A percentile compares a stretch with the other conserved stretches of the same genome.
Conservation (phyloP, 2,888 invertebrate genomes). For the Amorpha juglandis region DNA sequence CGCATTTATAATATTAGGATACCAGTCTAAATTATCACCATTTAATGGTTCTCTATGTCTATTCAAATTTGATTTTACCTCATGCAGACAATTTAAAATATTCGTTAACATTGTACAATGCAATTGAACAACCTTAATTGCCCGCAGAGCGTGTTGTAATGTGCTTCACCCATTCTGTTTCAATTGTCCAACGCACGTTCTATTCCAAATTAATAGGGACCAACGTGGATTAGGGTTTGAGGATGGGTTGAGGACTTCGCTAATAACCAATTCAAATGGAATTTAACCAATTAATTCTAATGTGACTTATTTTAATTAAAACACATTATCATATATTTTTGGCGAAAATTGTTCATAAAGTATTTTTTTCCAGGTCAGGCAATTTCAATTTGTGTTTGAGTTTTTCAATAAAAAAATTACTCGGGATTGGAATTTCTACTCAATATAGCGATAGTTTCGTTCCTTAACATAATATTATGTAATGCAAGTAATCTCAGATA, state of each 20-base stretch:
- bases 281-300: slow-evolving; percentile 56
- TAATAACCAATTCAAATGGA: slow-evolving; percentile 59
- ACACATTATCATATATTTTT: slow-evolving; percentile 3
- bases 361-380: neutral
- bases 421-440: neutral
- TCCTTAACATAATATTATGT: too few species aligned
- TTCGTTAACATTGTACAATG: slow-evolving; percentile 52
- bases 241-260: slow-evolving; percentile 57
- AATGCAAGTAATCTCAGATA: too few species aligned
- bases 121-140: slow-evolving; percentile 69
- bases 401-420: too few species aligned
- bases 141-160: slow-evolving; percentile 70
- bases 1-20: too few species aligned
- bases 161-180: slow-evolving; percentile 61
- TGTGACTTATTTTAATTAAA: slow-evolving; percentile 30
- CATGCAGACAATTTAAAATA: slow-evolving; percentile 50
- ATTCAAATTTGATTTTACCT: slow-evolving; percentile 31
- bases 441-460: too few species aligned
- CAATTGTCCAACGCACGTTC: slow-evolving; percentile 69
- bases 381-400: too few species aligned
- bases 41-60: neutral
- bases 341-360: neutral
- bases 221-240: slow-evolving; percentile 57
- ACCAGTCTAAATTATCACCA: neutral
- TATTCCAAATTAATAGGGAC: slow-evolving; percentile 67